Evolutionary conservation across 2,113 vertebrate genomes (phyloP).

Genomic region (Callipepla californica): DNA sequence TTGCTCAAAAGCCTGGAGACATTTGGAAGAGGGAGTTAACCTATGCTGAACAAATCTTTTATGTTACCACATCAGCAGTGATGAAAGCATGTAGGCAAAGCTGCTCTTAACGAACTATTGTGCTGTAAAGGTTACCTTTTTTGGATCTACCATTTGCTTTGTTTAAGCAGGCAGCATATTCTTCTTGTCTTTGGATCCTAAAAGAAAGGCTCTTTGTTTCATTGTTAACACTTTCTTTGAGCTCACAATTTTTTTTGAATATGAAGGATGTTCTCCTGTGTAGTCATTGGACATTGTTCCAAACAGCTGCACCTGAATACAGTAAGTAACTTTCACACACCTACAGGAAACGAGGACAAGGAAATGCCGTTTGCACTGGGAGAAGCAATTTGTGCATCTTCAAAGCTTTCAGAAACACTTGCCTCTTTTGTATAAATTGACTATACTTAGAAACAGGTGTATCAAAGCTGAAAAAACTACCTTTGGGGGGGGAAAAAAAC

Average conservation of each 20-base stretch:
- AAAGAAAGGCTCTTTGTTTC: not conserved
- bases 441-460: not conserved
- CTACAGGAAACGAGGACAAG: slow-evolving; percentile 33
- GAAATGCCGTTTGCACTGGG: slow-evolving; percentile 39
- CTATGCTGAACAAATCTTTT: not conserved
- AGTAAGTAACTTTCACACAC: slow-evolving; percentile 53
- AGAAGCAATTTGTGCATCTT: slow-evolving; percentile 55
- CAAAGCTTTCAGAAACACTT: slow-evolving; percentile 35
- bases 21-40: slow-evolving; percentile 29
- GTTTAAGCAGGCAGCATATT: not conserved
- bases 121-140: not conserved
- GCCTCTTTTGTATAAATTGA: not conserved
- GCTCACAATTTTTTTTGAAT: not conserved
- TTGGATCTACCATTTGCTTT: not conserved
- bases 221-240: not conserved
- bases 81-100: not conserved
- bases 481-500: not conserved
- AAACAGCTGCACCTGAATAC: not conserved
- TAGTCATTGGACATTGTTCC: not conserved
- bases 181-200: not conserved
- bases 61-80: not conserved
- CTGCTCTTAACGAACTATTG: not conserved
- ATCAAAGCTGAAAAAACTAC: not conserved
- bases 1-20: slow-evolving; percentile 28
- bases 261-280: not conserved